These are phyloP conservation scores for Poliocrania exsul DNA, from an alignment of 2,797 vertebrate species.

Conservation along the genomic window DNA sequence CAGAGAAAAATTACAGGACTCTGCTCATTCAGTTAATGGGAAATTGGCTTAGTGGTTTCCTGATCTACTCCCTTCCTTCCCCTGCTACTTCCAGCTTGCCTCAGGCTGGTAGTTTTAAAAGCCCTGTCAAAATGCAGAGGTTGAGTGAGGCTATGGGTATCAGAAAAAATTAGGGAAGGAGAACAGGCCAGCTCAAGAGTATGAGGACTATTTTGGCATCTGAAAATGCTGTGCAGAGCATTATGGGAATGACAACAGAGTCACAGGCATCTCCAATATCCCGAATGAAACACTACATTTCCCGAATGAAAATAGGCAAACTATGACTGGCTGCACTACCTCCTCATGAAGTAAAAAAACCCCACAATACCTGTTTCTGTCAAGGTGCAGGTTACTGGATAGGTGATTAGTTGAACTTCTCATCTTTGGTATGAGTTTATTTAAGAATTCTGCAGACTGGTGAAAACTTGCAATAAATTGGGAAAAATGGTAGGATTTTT, in stretches of 20 bases:
- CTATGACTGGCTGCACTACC: background rate
- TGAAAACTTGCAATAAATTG: background rate
- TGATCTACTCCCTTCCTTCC: slow-evolving; percentile 1
- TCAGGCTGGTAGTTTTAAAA: background rate
- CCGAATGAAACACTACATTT: background rate
- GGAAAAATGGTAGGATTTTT: background rate
- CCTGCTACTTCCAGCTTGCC: background rate
- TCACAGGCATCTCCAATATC: background rate
- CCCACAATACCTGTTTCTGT: background rate
- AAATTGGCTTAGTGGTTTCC: background rate
- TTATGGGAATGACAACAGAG: background rate
- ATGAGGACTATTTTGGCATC: background rate
- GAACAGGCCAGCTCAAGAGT: background rate
- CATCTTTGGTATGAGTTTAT: background rate
- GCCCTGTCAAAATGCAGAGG: background rate
- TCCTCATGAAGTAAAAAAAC: background rate
- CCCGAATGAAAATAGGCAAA: background rate
- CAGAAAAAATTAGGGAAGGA: background rate
- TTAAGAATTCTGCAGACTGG: background rate
- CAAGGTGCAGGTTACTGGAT: background rate
- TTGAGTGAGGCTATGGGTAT: background rate
- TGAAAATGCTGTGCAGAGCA: background rate
- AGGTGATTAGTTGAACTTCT: background rate
- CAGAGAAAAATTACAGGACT: background rate
- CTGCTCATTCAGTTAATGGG: background rate